Percentiles rank a stretch among this genome's conserved stretches.
Evolutionary conservation across 2,888 invertebrate species (phyloP).

Genomic region (Polymixis flavicincta): DNA sequence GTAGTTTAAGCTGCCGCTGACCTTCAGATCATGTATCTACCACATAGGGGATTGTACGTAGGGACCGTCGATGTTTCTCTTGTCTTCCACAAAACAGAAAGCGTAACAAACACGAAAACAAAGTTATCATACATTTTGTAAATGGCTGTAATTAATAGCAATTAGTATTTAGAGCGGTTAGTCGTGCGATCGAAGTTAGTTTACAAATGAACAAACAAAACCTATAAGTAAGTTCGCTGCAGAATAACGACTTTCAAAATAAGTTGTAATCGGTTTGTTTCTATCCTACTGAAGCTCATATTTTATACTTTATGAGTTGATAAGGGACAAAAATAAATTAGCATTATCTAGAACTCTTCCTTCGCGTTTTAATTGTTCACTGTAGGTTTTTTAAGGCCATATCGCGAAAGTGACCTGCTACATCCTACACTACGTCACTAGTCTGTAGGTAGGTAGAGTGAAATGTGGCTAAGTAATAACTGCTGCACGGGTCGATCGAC

Average conservation of each 20-base stretch:
- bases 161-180: slow-evolving; percentile 15
- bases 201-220: slow-evolving; percentile 28
- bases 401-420: neutral
- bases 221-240: neutral
- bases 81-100: slow-evolving; percentile 15
- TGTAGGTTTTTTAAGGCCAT: neutral
- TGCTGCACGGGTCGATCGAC: too few relatives aligned
- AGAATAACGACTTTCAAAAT: slow-evolving; percentile 1
- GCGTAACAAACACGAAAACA: slow-evolving; percentile 7
- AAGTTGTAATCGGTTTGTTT: neutral
- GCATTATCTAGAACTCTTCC: neutral
- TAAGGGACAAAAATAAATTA: neutral
- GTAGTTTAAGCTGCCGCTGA: too few relatives aligned
- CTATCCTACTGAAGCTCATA: neutral
- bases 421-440: neutral
- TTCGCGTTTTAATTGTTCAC: neutral
- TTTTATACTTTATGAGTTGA: neutral
- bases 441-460: too few relatives aligned
- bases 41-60: too few relatives aligned
- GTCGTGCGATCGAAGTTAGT: slow-evolving; percentile 10
- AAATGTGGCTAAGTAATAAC: too few relatives aligned
- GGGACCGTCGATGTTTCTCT: neutral
- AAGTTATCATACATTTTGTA: slow-evolving; percentile 25
- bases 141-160: slow-evolving; percentile 24
- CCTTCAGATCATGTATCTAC: too few relatives aligned